Evolutionary conservation across 1,140 invertebrate species (phyloP).

Genomic region (Aphaenogaster floridana): DNA sequence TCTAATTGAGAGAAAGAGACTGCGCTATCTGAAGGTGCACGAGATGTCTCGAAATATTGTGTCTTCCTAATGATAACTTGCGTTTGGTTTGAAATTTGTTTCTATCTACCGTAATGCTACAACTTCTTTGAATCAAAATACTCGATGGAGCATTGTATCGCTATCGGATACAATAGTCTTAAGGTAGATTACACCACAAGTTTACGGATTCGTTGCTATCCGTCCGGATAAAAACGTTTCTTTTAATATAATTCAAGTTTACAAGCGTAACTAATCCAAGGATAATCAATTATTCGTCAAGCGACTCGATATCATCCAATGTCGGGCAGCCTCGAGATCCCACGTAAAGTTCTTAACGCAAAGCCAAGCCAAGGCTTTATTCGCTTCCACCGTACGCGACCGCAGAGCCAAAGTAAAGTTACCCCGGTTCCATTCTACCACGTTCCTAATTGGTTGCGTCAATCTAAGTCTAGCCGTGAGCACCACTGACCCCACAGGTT

Average conservation of each 20-base stretch:
- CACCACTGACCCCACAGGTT: conserved; percentile 55
- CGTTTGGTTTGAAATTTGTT: neutral
- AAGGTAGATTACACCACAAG: neutral
- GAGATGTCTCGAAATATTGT: neutral
- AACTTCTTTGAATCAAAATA: neutral
- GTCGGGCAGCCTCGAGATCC: neutral
- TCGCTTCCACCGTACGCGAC: neutral
- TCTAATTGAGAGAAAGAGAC: conserved; percentile 1
- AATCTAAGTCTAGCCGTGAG: conserved; percentile 33
- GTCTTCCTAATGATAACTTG: neutral
- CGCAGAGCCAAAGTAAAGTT: neutral
- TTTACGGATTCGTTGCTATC: neutral
- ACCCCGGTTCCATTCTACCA: neutral
- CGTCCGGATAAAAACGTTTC: neutral
- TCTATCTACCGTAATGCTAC: no score
- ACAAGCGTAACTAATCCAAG: neutral
- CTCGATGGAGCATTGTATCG: neutral
- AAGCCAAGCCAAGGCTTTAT: neutral
- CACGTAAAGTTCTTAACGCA: neutral
- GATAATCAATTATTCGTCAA: neutral
- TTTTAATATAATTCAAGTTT: neutral
- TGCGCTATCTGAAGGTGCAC: neutral
- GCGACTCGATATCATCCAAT: neutral
- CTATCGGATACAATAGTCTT: neutral
- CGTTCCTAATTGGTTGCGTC: conserved; percentile 4